Evolutionary conservation across 2,888 invertebrate species (phyloP).

Genomic region (Eupelmus urozonus): DNA sequence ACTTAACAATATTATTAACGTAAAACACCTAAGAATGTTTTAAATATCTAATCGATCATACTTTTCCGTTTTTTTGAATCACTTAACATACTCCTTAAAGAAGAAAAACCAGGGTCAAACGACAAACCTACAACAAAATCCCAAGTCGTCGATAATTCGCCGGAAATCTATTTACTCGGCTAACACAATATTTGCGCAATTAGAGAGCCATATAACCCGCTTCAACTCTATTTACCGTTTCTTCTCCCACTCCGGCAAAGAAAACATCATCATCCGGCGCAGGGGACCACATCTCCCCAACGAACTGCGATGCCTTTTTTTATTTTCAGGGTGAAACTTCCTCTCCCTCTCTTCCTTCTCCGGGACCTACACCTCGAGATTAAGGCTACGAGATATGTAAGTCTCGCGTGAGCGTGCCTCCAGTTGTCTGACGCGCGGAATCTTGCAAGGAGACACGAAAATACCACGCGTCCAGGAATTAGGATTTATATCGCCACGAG

Average conservation of each 20-base stretch:
- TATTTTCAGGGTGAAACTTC: neutral
- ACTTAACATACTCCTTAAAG: neutral
- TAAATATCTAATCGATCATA: too few relatives aligned
- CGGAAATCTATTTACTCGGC: conserved; percentile 22
- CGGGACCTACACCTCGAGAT: conserved; percentile 1
- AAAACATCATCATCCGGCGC: conserved; percentile 3
- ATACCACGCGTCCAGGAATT: conserved; percentile 42
- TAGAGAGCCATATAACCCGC: neutral
- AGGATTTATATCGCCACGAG: conserved; percentile 50
- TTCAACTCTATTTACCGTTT: neutral
- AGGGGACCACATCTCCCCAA: neutral
- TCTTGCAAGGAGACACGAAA: conserved; percentile 18
- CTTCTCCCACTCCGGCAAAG: too few relatives aligned
- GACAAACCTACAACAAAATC: neutral
- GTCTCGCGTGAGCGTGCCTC: neutral
- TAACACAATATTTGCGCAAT: conserved; percentile 28
- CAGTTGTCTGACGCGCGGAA: conserved; percentile 22
- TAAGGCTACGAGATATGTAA: conserved; percentile 10
- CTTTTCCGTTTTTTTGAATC: too few relatives aligned
- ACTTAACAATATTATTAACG: too few relatives aligned
- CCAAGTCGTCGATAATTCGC: conserved; percentile 8
- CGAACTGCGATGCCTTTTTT: neutral
- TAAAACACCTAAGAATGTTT: too few relatives aligned
- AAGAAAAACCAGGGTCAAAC: neutral
- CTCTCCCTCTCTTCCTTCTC: neutral